phyloP scores from a whole-genome alignment of 2,888 invertebrate genomes.

The Ceraclea dissimilis region DNA sequence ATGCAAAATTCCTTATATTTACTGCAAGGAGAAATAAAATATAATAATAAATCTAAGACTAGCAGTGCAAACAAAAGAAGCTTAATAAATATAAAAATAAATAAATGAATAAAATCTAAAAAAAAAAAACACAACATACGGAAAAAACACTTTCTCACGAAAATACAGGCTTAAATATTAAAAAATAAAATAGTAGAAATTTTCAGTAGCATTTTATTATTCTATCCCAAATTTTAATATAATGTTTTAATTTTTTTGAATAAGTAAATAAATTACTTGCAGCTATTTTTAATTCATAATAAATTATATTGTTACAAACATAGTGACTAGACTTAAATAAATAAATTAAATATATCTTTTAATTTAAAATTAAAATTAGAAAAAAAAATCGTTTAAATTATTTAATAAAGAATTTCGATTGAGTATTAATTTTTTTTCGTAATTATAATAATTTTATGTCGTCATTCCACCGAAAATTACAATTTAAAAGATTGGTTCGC shows the following conservation, averaged over 20 bases:
- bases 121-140: not conserved
- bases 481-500: not conserved
- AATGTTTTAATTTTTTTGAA: not conserved
- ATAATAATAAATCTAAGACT: not conserved
- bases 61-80: not conserved
- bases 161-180: not conserved
- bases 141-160: not conserved
- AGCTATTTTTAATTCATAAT: not conserved
- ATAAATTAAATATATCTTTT: not conserved
- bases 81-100: not conserved
- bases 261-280: not conserved
- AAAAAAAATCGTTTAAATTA: not conserved
- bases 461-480: no score
- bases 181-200: not conserved
- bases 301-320: not conserved
- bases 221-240: not conserved
- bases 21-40: not conserved
- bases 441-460: not conserved
- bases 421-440: not conserved
- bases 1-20: not conserved
- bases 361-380: not conserved
- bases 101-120: not conserved
- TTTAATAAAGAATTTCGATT: not conserved
- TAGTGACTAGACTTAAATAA: slow-evolving; percentile 2
- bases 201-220: not conserved